A percentile compares a stretch with the other conserved stretches of the same genome.
phyloP scores from a whole-genome alignment of 2,888 invertebrate species.

The Tachystola acroxantha region DNA sequence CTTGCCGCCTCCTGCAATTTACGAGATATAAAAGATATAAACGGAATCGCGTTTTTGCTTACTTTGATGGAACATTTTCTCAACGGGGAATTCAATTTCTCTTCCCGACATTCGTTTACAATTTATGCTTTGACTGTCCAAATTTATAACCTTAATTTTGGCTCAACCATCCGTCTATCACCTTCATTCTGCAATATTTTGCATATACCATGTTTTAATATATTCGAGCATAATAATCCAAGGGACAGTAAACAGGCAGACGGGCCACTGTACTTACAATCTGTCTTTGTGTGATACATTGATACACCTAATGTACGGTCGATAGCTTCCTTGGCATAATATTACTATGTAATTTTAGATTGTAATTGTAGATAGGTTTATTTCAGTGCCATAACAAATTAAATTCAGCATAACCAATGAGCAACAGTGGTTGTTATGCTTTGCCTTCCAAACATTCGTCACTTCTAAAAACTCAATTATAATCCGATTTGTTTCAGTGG shows the following conservation, averaged over 20 bases:
- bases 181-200: too few species aligned
- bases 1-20: constrained; percentile 79
- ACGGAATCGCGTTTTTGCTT: constrained; percentile 78
- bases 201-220: too few species aligned
- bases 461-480: constrained; percentile 69
- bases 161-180: constrained; percentile 2
- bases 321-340: too few species aligned
- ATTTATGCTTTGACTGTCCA: constrained; percentile 51
- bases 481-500: constrained; percentile 73
- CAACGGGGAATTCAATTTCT: constrained; percentile 74
- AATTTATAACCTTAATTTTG: constrained; percentile 44
- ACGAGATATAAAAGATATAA: constrained; percentile 79
- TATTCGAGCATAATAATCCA: too few species aligned
- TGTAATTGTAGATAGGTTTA: background rate
- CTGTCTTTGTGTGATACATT: too few species aligned
- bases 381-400: background rate
- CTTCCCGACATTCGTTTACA: constrained; percentile 63
- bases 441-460: constrained; percentile 43
- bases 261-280: too few species aligned
- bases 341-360: too few species aligned
- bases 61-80: constrained; percentile 76
- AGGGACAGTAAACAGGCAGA: background rate
- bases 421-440: constrained; percentile 4
- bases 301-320: too few species aligned
- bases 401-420: background rate